These are phyloP conservation scores for Drosophila leontia DNA, from an alignment of 1,140 invertebrate species.

Conservation along the genomic window DNA sequence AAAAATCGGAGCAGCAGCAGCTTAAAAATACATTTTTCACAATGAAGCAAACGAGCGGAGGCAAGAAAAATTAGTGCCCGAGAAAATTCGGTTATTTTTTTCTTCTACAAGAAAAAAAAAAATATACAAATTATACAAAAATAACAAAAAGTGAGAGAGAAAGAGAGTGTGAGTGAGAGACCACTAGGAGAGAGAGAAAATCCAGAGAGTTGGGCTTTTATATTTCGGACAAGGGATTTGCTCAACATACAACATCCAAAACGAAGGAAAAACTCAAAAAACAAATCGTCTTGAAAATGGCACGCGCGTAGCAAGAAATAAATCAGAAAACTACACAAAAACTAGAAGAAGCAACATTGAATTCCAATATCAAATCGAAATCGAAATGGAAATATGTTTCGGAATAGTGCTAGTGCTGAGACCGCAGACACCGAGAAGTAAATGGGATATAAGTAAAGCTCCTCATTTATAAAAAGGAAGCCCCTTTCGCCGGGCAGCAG, in stretches of 20 bases:
- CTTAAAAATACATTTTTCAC: slow-evolving; percentile 83
- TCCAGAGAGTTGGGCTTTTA: slow-evolving; percentile 29
- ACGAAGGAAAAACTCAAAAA: slow-evolving; percentile 19
- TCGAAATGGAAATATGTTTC: slow-evolving; percentile 21
- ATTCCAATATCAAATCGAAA: neutral
- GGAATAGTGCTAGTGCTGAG: slow-evolving; percentile 14
- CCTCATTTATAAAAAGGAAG: slow-evolving; percentile 33
- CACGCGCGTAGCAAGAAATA: slow-evolving; percentile 74
- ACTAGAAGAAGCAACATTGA: neutral
- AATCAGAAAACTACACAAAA: slow-evolving; percentile 32
- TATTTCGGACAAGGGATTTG: slow-evolving; percentile 17
- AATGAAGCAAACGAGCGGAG: slow-evolving; percentile 78
- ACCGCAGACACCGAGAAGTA: slow-evolving; percentile 35
- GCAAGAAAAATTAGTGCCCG: slow-evolving; percentile 62
- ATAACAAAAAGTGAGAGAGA: slow-evolving; percentile 50
- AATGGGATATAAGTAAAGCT: slow-evolving; percentile 51
- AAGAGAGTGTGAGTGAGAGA: slow-evolving; percentile 10
- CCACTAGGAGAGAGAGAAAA: slow-evolving; percentile 1
- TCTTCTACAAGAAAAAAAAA: slow-evolving; percentile 35
- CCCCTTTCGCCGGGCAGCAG: slow-evolving; percentile 37
- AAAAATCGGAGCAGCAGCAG: slow-evolving; percentile 57
- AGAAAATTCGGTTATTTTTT: slow-evolving; percentile 41
- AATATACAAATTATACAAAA: slow-evolving; percentile 48
- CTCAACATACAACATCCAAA: slow-evolving; percentile 18
- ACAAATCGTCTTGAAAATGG: slow-evolving; percentile 59